Evolutionary conservation across 1,140 invertebrate species (phyloP), one percentile per base, ranked within the genome.

Genomic region (Cryptotermes secundus): DNA sequence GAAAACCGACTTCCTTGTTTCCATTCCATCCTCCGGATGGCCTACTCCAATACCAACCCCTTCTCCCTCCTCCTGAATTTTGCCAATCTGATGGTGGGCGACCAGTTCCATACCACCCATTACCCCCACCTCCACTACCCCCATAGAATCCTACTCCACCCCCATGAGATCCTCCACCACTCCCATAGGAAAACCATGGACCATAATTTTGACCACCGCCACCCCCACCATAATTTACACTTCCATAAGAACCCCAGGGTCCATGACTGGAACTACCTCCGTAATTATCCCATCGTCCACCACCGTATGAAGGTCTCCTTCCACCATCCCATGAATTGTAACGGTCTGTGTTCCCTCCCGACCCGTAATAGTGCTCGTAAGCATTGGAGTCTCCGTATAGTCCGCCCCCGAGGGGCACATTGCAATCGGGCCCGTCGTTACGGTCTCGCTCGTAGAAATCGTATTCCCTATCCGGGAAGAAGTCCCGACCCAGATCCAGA

Each of bases 361-460:
- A 81, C 3, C 80, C 80, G 10, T 34, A 31, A 16, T 26, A 7
- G 34, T 31, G 80, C 12, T 34, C 59, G 59, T 72, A 72, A 16
- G 59, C 6, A 7, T 72, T 31, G n/a, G 59, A 72, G 26, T n/a
- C 59, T 31, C 59, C 59, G 14, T 72, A 72, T 6, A 72, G 59
- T 72, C 59, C 59, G 9, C 38, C 81, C 34, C 22, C 81, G 7
- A 26, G 26, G 16, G n/a, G 14, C 16, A 59, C 81, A 24, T 59
- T 34, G 45, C 84, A 85, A 31, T 85, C 59, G 6, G 79, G 72
- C 2, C 34, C 26, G 34, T 34, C 53, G n/a, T 79, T 79, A 14
- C 79, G 83, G 89, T 96, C 94, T 34, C 93, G 89, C 86, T 95
- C 94, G 87, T 95, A 96, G 87, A 95, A 96, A 88, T 96, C 95